These are phyloP conservation scores for Clarias laeviceps DNA, from an alignment of 2,797 vertebrate species.

Conservation along the genomic window DNA sequence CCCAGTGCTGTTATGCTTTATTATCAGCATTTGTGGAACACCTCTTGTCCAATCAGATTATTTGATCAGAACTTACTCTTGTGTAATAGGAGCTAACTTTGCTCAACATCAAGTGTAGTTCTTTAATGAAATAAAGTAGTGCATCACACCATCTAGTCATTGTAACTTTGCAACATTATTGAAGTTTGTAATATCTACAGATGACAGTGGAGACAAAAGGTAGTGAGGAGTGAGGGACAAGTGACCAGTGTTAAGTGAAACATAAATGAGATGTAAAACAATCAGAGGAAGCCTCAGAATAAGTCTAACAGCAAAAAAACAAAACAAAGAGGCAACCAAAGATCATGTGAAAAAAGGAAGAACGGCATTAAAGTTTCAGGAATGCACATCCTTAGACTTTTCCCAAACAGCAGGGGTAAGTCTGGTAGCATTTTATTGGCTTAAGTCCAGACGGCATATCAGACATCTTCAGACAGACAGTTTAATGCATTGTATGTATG, in stretches of 20 bases:
- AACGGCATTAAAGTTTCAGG: background rate
- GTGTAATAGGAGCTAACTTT: too few relatives aligned
- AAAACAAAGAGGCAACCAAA: background rate
- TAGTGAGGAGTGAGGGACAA: background rate
- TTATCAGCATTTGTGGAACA: too few relatives aligned
- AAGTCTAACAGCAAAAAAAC: background rate
- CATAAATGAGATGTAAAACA: background rate
- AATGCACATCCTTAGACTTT: background rate
- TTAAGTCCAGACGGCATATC: background rate
- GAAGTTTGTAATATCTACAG: background rate
- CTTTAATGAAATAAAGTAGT: background rate
- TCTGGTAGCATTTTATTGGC: background rate
- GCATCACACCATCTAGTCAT: background rate
- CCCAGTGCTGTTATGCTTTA: too few relatives aligned
- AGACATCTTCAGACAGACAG: constrained; percentile 1
- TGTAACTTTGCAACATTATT: background rate
- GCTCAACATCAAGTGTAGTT: background rate
- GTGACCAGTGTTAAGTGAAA: background rate
- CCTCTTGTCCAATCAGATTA: too few relatives aligned
- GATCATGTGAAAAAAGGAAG: background rate
- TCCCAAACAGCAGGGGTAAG: background rate
- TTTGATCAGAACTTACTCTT: too few relatives aligned
- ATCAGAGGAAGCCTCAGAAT: background rate
- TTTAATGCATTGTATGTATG: constrained; percentile 22
- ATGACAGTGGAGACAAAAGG: background rate